Conservation (phyloP, 64 coral and sea anemone genomes). For the Hydrozoanthus tunicans region DNA sequence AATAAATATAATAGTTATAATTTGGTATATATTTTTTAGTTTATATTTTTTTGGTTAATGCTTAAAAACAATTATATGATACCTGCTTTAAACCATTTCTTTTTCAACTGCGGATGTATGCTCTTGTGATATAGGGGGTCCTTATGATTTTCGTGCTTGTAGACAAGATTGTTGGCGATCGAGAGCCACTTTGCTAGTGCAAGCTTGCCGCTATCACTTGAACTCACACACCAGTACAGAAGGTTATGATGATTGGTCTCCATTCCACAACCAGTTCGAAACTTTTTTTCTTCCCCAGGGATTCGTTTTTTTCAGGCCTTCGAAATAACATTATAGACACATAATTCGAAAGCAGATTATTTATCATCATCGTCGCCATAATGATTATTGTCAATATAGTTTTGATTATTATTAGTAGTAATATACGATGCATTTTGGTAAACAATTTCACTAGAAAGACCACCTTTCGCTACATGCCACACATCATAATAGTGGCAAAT, state of each 20-base stretch:
- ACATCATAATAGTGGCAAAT: constrained; percentile 56
- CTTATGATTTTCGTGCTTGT: constrained; percentile 5
- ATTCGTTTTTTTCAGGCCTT: not conserved
- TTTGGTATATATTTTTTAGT: not conserved
- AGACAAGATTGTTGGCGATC: not conserved
- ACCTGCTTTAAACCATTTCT: constrained; percentile 13
- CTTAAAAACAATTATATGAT: not conserved
- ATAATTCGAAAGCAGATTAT: not conserved
- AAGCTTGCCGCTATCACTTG: not conserved
- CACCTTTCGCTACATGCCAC: constrained; percentile 67
- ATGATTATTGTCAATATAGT: not conserved
- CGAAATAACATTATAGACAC: too few relatives aligned
- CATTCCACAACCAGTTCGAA: not conserved
- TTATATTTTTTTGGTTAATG: not conserved
- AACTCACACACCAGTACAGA: constrained; percentile 23
- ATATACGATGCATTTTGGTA: not conserved
- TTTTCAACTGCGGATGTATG: not conserved
- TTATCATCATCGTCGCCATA: not conserved
- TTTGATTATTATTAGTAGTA: too few relatives aligned
- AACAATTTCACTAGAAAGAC: not conserved
- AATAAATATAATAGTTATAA: not conserved
- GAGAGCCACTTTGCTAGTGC: constrained; percentile 6
- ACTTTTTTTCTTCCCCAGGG: not conserved
- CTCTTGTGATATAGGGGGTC: not conserved
- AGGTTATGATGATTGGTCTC: not conserved